phyloP scores from a whole-genome alignment of 2,797 vertebrate species.

The Vireo griseus region DNA sequence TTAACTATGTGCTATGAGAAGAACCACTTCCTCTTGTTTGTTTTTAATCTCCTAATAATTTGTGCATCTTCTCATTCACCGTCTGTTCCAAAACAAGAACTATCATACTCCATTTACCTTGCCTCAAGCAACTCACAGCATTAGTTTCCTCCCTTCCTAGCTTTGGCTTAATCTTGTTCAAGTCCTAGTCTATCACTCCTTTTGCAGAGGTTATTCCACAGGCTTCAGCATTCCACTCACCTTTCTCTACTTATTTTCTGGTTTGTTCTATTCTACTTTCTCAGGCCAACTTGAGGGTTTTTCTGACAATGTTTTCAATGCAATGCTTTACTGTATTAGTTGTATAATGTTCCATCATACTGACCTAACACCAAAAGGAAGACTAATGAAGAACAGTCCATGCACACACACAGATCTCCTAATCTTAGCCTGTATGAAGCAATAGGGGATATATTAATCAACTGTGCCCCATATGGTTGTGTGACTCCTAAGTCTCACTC shows the following conservation, averaged over 20 bases:
- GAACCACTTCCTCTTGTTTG: slow-evolving; percentile 3
- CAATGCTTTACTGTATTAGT: neutral
- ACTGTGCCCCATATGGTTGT: neutral
- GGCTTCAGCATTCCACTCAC: neutral
- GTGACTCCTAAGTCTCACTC: rapidly evolving
- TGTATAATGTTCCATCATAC: neutral
- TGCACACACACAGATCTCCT: neutral
- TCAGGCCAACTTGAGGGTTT: neutral
- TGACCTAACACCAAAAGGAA: neutral
- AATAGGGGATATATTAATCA: neutral
- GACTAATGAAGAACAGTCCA: neutral
- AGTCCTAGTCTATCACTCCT: neutral
- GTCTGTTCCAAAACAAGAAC: slow-evolving; percentile 1
- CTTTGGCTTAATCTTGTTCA: neutral
- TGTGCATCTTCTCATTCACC: neutral
- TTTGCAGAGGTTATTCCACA: neutral
- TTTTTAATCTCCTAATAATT: neutral
- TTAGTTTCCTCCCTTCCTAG: neutral
- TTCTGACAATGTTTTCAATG: neutral
- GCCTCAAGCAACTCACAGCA: neutral
- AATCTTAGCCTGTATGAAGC: neutral
- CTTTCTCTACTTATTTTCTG: neutral
- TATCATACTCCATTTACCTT: neutral
- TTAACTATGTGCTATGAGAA: neutral
- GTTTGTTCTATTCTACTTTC: neutral